Evolutionary conservation across 2,888 invertebrate genomes (phyloP).

Genomic region (Amphipyra tragopoginis): DNA sequence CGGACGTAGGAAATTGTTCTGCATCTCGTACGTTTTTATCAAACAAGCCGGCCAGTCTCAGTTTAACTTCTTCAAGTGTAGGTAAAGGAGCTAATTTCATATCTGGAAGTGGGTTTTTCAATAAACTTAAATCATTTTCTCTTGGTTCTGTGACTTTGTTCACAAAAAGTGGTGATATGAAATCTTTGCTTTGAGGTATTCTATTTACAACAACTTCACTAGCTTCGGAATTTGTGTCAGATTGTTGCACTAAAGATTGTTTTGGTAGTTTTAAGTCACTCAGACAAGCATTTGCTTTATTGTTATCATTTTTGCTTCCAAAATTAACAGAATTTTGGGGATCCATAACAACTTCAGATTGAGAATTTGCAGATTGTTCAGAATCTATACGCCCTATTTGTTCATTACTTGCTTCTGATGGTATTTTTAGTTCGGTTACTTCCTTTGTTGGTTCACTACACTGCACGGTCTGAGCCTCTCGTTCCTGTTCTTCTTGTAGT

Average conservation of each 20-base stretch:
- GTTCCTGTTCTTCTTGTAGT: conserved; percentile 45
- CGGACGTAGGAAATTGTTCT: conserved; percentile 39
- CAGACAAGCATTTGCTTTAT: conserved; percentile 20
- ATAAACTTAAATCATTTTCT: conserved; percentile 35
- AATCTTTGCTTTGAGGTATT: conserved; percentile 44
- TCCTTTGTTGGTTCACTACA: conserved; percentile 15
- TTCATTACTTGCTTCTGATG: not conserved
- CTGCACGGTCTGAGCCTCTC: conserved; percentile 40
- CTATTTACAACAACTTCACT: conserved; percentile 66
- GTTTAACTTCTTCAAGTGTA: conserved; percentile 64
- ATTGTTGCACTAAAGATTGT: conserved; percentile 11
- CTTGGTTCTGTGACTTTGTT: conserved; percentile 55
- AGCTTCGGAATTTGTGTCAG: conserved; percentile 69
- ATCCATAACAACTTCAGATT: conserved; percentile 4
- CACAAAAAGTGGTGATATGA: conserved; percentile 43
- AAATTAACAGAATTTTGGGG: conserved; percentile 6
- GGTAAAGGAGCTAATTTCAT: conserved; percentile 59
- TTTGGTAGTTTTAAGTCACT: conserved; percentile 18
- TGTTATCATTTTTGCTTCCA: not conserved
- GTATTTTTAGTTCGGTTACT: not conserved
- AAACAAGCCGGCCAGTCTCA: conserved; percentile 63
- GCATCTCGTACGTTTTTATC: conserved; percentile 47
- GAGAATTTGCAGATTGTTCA: conserved; percentile 23
- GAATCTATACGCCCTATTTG: conserved; percentile 13
- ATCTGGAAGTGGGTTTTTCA: conserved; percentile 35